phyloP scores from a whole-genome alignment of 2,113 vertebrate species.

The Mastomys coucha region DNA sequence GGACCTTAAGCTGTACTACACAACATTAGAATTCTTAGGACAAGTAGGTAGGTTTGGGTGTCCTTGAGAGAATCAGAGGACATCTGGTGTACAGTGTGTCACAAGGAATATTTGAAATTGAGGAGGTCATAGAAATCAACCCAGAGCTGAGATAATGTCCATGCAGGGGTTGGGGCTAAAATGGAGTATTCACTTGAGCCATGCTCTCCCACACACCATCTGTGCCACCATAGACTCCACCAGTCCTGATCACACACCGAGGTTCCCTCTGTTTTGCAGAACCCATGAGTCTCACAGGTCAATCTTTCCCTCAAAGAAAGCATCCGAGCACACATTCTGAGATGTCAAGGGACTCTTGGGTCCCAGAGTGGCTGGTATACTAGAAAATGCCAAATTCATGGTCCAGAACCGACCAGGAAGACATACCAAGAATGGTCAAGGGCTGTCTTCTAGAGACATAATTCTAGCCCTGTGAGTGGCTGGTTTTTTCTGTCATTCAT shows the following conservation, averaged over 20 bases:
- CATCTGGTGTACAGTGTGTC: background rate
- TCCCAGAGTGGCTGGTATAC: background rate
- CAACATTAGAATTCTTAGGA: no score
- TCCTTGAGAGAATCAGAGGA: background rate
- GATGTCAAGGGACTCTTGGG: background rate
- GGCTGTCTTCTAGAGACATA: background rate
- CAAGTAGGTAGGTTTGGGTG: background rate
- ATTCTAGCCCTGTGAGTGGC: background rate
- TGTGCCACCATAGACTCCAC: background rate
- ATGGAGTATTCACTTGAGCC: rapidly evolving
- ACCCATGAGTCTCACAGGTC: background rate
- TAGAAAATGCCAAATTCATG: background rate
- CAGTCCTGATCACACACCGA: rapidly evolving
- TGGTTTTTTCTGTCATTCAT: background rate
- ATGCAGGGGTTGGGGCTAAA: background rate
- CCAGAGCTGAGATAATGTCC: background rate
- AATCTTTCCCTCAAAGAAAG: background rate
- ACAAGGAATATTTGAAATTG: background rate
- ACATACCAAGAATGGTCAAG: background rate
- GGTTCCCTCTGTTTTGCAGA: background rate
- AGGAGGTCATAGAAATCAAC: background rate
- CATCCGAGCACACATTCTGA: background rate
- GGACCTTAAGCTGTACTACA: no score
- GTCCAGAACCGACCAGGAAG: background rate
- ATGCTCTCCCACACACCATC: background rate